Evolutionary conservation across 2,888 invertebrate species (phyloP), one percentile per base, ranked within the genome.

Genomic region (Ormyrus pomaceus): DNA sequence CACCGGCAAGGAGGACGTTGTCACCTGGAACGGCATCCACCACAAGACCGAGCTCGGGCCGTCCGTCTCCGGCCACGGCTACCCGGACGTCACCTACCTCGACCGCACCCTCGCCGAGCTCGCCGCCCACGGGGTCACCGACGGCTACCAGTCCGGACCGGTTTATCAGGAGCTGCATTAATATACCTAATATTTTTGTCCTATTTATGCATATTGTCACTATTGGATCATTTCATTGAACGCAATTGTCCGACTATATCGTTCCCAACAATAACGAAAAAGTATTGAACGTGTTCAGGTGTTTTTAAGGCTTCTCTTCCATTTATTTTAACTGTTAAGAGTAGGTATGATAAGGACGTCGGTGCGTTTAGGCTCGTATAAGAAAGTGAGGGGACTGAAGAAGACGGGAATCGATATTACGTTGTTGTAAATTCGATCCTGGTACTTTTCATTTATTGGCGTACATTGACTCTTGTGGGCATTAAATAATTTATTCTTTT

Each of bases 21-120:
- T 98, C 76, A 95, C 97, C 65, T 98, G 98, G 98, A 96, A 96
- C 88, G 95, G 94, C 87, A 95, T 97, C 82, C 96, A 96, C 87
- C 97, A 97, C 89, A 96, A 96, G 91, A 96, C 96, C 79, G 94
- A 95, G 90, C 91, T 94, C 48, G 94, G 94, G 76, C 92, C 92
- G 3, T 91, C 91, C 58, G 91, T 91, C 56, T 91, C 91, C 59
- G 93, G 92, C 3, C 92, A 93, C 84, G 95, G 95, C 84, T 96
- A 95, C 90, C 96, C 96, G 2, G 96, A 96, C 91, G 93, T 94
- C 5, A 94, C 93, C 81, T 96, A 96, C 90, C 91, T 96, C 84
- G 94, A 94, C 86, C 93, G 94, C 83, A 93, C 94, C 13, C 87
- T 94, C 64, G 89, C 92, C 68, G 93, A 94, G 87, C 86, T 94